Conservation (phyloP, 2,888 invertebrate species). For the Sisyra terminalis region DNA sequence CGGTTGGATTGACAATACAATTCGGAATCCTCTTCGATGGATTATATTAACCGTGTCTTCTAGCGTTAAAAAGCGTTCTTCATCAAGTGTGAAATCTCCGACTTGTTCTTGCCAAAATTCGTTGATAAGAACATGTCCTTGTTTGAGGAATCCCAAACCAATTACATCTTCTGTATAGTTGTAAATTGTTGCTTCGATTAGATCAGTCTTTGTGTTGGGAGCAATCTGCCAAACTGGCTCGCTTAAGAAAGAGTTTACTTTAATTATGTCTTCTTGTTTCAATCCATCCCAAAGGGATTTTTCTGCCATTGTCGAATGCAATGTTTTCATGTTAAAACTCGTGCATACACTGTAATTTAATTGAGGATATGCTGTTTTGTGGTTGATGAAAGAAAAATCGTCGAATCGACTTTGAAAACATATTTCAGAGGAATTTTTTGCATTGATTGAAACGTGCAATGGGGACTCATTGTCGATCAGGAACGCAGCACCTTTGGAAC, state of each 20-base stretch:
- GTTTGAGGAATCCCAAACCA: constrained; percentile 56
- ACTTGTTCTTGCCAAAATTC: constrained; percentile 72
- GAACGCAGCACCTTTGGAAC: constrained; percentile 69
- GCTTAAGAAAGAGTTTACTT: constrained; percentile 56
- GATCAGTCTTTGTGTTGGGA: constrained; percentile 42
- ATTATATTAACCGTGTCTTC: constrained; percentile 64
- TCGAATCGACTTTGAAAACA: constrained; percentile 67
- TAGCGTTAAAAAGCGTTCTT: constrained; percentile 56
- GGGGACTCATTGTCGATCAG: constrained; percentile 63
- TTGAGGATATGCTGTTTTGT: constrained; percentile 46
- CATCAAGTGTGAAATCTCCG: constrained; percentile 76
- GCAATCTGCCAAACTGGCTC: constrained; percentile 83
- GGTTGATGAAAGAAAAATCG: constrained; percentile 62
- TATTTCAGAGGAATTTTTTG: constrained; percentile 40
- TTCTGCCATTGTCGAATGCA: constrained; percentile 63
- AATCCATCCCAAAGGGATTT: constrained; percentile 73
- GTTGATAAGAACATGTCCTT: constrained; percentile 63
- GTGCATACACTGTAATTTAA: constrained; percentile 76
- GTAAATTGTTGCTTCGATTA: constrained; percentile 52
- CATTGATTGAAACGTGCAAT: constrained; percentile 54
- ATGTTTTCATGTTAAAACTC: constrained; percentile 56
- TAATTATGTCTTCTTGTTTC: constrained; percentile 56
- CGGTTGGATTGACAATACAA: constrained; percentile 80
- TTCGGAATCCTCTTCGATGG: constrained; percentile 68
- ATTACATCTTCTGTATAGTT: constrained; percentile 75